Evolutionary conservation across 2,113 vertebrate genomes (phyloP), one percentile per base, ranked within the genome.

Genomic region (Isichthys henryi): DNA sequence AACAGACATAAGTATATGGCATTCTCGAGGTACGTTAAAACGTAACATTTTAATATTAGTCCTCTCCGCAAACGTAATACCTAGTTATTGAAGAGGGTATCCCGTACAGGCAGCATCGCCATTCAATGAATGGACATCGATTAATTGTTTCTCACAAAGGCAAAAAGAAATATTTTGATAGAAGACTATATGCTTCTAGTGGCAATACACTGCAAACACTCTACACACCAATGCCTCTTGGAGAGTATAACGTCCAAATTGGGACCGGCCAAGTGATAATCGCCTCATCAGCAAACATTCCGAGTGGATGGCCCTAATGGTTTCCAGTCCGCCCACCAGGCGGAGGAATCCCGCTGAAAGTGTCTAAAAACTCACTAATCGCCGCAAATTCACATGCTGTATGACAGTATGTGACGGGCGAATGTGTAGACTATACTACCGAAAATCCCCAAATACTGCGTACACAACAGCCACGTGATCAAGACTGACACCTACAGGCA

Each of bases 181-280:
- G 94, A 46, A 92, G 97, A 97, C 97, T 97, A 97, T 90, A 74
- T 86, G 89, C 91, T 92, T 95, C 94, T 96, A 95, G 96, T 96
- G 95, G 95, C 92, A 92, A 88, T 91, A 93, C 90, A 92, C 93
- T 93, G n/a, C 92, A 94, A 94, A 92, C 89, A 93, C 93, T 90
- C 91, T 92, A 82, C 91, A 94, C 92, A 91, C 90, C 93, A 90
- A 90, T 46, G 85, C 89, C 53, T 46, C 39, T 43, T 82, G n/a
- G 92, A 92, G 93, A 93, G 93, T 91, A 90, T 94, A 92, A 17
- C 91, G 90, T 91, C 77, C 53, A 90, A 94, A 92, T 91, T 91
- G 91, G 91, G 39, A 6, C 92, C 85, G 31, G 90, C 91, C 90
- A 91, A 93, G 93, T 93, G 93, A 94, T 95, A 95, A 96, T 95